These are phyloP conservation scores for Phoenicopterus ruber DNA, from an alignment of 2,113 vertebrate genomes.

Conservation along the genomic window DNA sequence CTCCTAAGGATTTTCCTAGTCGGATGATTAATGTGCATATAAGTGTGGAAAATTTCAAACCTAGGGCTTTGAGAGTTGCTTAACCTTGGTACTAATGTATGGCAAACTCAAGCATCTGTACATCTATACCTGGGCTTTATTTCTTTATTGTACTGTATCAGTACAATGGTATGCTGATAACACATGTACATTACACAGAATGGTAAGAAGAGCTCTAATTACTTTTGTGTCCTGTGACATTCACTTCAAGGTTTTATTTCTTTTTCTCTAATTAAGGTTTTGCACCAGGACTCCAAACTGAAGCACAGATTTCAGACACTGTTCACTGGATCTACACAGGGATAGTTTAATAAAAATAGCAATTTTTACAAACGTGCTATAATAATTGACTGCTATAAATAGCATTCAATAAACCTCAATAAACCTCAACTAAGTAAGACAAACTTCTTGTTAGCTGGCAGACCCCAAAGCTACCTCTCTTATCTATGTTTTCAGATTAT, in stretches of 20 bases:
- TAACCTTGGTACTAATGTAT: background rate
- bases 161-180: background rate
- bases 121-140: background rate
- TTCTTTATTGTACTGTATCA: background rate
- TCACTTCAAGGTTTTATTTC: background rate
- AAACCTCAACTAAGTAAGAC: background rate
- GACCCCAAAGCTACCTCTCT: background rate
- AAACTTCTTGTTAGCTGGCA: background rate
- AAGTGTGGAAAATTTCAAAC: conserved; percentile 19
- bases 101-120: background rate
- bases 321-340: background rate
- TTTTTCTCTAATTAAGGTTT: background rate
- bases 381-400: background rate
- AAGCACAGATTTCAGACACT: background rate
- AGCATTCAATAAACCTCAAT: background rate
- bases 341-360: background rate
- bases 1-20: conserved; percentile 21
- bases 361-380: background rate
- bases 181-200: background rate
- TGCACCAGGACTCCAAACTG: background rate
- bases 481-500: background rate
- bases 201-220: background rate
- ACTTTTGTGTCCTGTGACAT: background rate
- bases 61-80: background rate
- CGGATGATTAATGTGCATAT: conserved; percentile 8